Base-by-base conservation (phyloP, 2,797 vertebrate genomes). In the Gymnocypris eckloni region DNA sequence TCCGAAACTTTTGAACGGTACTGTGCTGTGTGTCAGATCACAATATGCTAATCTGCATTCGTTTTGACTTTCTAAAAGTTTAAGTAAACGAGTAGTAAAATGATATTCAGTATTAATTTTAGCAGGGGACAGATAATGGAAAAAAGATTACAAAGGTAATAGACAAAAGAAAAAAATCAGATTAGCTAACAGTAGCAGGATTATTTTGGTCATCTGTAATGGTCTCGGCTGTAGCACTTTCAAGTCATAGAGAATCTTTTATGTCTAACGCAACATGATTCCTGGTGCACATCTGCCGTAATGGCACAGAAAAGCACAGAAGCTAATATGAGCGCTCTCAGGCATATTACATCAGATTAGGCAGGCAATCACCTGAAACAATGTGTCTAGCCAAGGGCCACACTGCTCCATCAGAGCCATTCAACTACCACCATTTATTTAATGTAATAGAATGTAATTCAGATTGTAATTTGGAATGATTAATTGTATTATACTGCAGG, bases 261-360 rank as follows among this genome's bases (percentile, higher is more conserved):
- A 85, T 83, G 71, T 80, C 71, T 84, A 48, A 56, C n/a, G 70
- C 85, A 81, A 86, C 82, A 85, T 48, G 54, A 72, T 81, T 83
- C 67, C 70, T 52, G 72, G 45, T 86, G 76, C 85, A 72, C 79
- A 87, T 86, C 84, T 81, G 54, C 45, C 10, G 0, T 81, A 66
- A 73, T 86, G 43, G 76, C 70, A 87, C 84, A 86, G 81, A 66
- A 70, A 64, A 78, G 52, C 87, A 13, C 28, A 10, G 69, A 75
- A 79, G 64, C 64, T 61, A 52, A 83, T 80, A 83, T 45, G 83
- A 88, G 71, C 13, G 86, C 79, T 66, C 73, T 79, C 83, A 82
- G 84, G 87, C 86, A 87, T 88, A 84, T 80, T n/a, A 90, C 87
- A 90, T 88, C 83, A 81, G 86, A 90, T 90, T 90, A 90, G 83